phyloP scores from a whole-genome alignment of 2,888 invertebrate species.

The Eupithecia exiguata region DNA sequence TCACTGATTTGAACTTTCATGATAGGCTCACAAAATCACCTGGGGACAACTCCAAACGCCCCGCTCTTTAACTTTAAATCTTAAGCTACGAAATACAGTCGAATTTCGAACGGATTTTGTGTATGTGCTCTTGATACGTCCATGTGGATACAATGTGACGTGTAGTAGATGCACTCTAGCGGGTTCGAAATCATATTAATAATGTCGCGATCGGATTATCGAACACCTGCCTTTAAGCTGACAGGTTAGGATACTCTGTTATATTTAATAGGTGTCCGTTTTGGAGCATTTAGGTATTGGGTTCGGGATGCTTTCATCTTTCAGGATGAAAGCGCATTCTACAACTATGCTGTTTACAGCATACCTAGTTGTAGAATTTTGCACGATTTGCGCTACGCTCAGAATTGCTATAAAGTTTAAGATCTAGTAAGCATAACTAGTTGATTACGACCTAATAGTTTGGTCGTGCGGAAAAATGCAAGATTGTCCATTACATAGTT shows the following conservation, averaged over 20 bases:
- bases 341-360: no score
- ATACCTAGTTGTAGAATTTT: neutral
- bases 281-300: neutral
- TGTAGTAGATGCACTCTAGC: constrained; percentile 21
- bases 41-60: neutral
- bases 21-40: neutral
- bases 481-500: neutral
- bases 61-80: neutral
- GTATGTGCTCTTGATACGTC: neutral
- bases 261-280: constrained; percentile 1
- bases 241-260: constrained; percentile 9
- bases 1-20: neutral
- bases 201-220: constrained; percentile 22
- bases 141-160: constrained; percentile 9
- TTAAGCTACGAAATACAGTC: neutral
- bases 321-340: no score
- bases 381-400: neutral
- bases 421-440: neutral
- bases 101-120: neutral
- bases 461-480: neutral
- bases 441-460: neutral
- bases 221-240: constrained; percentile 24
- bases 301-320: neutral
- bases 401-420: neutral
- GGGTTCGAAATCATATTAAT: constrained; percentile 27